These are phyloP conservation scores for Polylopha cassiicola DNA, from an alignment of 2,888 invertebrate genomes.

Conservation along the genomic window DNA sequence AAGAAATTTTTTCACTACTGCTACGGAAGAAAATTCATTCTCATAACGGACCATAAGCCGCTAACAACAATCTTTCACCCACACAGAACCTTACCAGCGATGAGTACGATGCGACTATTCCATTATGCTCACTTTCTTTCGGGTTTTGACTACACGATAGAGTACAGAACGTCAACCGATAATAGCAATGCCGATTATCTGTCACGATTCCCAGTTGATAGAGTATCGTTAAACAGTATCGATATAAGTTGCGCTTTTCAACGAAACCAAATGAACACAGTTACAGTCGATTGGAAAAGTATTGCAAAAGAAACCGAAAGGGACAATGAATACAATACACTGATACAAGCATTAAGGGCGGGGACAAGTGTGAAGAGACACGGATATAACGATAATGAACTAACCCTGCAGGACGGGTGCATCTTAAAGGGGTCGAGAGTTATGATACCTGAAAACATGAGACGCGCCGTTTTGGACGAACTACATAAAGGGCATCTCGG, in stretches of 20 bases:
- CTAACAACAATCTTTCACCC: too few relatives aligned
- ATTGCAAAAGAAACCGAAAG: constrained; percentile 17
- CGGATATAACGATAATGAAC: constrained; percentile 20
- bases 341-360: constrained; percentile 7
- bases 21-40: too few relatives aligned
- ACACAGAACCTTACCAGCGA: too few relatives aligned
- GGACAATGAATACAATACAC: constrained; percentile 9
- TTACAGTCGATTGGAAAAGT: constrained; percentile 4
- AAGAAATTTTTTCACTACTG: too few relatives aligned
- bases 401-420: constrained; percentile 24
- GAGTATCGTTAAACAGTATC: too few relatives aligned
- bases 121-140: too few relatives aligned
- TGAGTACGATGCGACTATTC: too few relatives aligned
- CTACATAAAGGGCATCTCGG: constrained; percentile 27
- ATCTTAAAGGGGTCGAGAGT: constrained; percentile 21
- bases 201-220: too few relatives aligned
- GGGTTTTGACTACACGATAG: too few relatives aligned
- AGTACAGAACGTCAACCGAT: too few relatives aligned
- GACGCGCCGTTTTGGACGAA: constrained; percentile 7
- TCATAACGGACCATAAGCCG: too few relatives aligned
- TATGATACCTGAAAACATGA: constrained; percentile 9
- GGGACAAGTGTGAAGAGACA: not conserved
- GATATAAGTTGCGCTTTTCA: constrained; percentile 23
- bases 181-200: too few relatives aligned
- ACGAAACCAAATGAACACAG: constrained; percentile 15